Evolutionary conservation across 2,888 invertebrate species (phyloP), one percentile per base, ranked within the genome.

Genomic region (Lasioglossum figueresi): DNA sequence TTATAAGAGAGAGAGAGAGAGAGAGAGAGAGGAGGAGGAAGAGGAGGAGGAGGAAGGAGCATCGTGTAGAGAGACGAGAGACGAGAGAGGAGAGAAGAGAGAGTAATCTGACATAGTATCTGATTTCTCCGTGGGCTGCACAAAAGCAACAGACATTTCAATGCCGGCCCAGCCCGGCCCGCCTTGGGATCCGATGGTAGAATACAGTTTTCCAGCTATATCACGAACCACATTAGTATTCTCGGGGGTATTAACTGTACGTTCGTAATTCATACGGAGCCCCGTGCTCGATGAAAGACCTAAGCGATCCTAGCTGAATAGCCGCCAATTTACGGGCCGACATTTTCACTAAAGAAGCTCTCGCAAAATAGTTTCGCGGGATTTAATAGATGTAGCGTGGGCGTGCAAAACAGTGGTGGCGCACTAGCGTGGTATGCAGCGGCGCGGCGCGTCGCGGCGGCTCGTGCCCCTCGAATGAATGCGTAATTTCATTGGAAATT

Each of bases 261-360:
- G 74, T 73, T 76, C 37, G 77, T 78, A 73, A 85, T 75, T 85
- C 85, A 59, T 75, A 75, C 71, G 34, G 34, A 66, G 31, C 34
- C 56, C 56, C 27, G 73, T 77, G 52, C 31, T 78, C 77, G 59
- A 80, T 85, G 85, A 78, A 78, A 85, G 72, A 56, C 68, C 75
- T 81, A 75, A 85, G 75, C 48, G 75, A 85, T 78, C 52, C 40
- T 68, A 6, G n/a, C 40, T 81, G 85, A 85, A 85, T 78, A 66
- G 85, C 56, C 45, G 66, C 34, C 48, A 78, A 85, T 85, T 85
- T 79, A 85, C 74, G 31, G 34, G 45, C 16, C 48, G 16, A 27
- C 19, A 8, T n/a, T 14, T n/a, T 27, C 70, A n/a, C 74, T 34
- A 66, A 84, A 79, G 84, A 79, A 66, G 45, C 40, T 66, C 31